Conservation (phyloP, 2,797 vertebrate species). For the Tadarida brasiliensis region DNA sequence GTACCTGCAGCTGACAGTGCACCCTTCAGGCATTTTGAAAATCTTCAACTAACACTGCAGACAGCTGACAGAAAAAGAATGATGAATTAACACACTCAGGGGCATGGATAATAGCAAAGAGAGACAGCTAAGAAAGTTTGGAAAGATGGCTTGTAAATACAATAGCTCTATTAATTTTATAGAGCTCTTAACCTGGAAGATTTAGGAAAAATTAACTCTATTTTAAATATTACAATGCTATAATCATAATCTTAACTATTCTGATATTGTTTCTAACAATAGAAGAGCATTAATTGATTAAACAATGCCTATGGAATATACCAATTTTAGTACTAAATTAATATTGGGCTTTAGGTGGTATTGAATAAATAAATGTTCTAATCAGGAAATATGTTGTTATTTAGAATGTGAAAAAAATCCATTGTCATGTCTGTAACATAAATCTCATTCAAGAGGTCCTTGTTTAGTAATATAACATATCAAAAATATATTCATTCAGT, state of each 20-base stretch:
- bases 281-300: neutral
- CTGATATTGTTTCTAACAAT: neutral
- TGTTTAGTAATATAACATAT: neutral
- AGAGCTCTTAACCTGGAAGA: neutral
- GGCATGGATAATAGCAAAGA: constrained; percentile 47
- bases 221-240: neutral
- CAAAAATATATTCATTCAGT: neutral
- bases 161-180: constrained; percentile 12
- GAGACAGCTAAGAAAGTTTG: neutral
- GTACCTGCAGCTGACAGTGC: constrained; percentile 67
- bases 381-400: neutral
- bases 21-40: constrained; percentile 79
- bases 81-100: constrained; percentile 71
- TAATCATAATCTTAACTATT: neutral
- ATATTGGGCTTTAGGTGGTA: neutral
- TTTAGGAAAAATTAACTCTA: neutral
- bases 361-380: neutral
- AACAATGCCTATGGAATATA: neutral
- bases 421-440: neutral
- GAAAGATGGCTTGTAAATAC: constrained; percentile 55
- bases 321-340: neutral
- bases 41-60: constrained; percentile 63
- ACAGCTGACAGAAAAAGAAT: constrained; percentile 75
- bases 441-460: neutral
- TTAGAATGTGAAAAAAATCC: neutral